These are phyloP conservation scores for Sardina pilchardus DNA, from an alignment of 2,113 vertebrate species.

Conservation along the genomic window DNA sequence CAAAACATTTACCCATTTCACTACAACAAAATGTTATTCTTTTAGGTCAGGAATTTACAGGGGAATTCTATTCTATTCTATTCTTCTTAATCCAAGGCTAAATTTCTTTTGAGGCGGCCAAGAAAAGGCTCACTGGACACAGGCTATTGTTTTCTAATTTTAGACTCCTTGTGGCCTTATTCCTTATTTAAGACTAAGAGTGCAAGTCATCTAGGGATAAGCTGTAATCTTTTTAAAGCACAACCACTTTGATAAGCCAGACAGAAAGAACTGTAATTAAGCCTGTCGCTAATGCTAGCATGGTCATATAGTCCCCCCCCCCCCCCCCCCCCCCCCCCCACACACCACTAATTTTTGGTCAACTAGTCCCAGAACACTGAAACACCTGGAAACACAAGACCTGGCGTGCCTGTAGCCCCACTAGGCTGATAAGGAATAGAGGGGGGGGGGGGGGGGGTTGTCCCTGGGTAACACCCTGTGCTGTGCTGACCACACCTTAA, in stretches of 20 bases:
- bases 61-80: neutral
- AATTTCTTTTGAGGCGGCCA: neutral
- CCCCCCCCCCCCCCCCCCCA: no score
- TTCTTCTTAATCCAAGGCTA: neutral
- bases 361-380: no score
- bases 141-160: neutral
- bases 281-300: no score
- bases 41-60: neutral
- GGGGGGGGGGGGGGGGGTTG: no score
- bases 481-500: no score
- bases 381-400: no score
- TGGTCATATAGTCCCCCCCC: no score
- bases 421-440: no score
- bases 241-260: neutral
- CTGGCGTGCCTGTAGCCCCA: no score
- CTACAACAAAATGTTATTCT: neutral
- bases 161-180: neutral
- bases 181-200: neutral
- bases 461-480: no score
- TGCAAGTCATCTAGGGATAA: neutral
- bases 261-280: neutral
- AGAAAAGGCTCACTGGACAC: neutral
- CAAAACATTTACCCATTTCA: neutral
- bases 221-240: neutral
- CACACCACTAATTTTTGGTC: no score